Base-by-base conservation (phyloP, 2,113 vertebrate genomes). In the Equus quagga region DNA sequence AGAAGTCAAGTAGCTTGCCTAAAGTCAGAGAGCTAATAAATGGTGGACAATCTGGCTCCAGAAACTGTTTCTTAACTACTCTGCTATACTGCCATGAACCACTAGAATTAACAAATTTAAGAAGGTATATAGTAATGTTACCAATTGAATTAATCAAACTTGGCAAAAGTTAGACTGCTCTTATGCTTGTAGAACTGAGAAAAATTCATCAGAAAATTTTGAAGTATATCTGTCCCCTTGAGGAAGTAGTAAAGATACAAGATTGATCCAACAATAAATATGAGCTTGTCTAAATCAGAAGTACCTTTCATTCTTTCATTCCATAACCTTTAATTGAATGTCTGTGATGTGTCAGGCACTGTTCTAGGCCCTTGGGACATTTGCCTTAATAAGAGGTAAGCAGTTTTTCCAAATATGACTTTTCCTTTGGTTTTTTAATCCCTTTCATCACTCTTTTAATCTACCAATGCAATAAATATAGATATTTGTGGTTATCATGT, bases 331-430 rank as follows among this genome's bases (percentile, higher is more conserved):
- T 64, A 97, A 56, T 18, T 58, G 28, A 56, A 70, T 89, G 62
- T 3, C 65, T 41, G 2, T 79, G 18, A 83, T 84, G n/a, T 78
- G 44, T 64, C 78, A 93, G 60, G 10, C 65, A 89, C 65, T 28
- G 8, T 94, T 80, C 56, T 72, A 81, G 64, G 26, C 12, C 14
- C 23, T 41, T 31, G 24, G 4, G 7, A 33, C 49, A 2, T 51
- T 90, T 93, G 26, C 56, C 62, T 65, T 93, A 89, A 36, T 69
- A 84, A 82, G 23, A 58, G 56, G 19, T 65, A 93, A 89, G 12
- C 31, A 51, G 15, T 75, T 97, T 93, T 91, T 65, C n/a, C 14
- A 87, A 81, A 93, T 51, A 54, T 67, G 58, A 78, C 28, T 67
- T 67, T 85, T 58, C 73, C n/a, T 78, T 82, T 56, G 28, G 23